Conservation (phyloP, 2,113 vertebrate species). For the Bos javanicus region DNA sequence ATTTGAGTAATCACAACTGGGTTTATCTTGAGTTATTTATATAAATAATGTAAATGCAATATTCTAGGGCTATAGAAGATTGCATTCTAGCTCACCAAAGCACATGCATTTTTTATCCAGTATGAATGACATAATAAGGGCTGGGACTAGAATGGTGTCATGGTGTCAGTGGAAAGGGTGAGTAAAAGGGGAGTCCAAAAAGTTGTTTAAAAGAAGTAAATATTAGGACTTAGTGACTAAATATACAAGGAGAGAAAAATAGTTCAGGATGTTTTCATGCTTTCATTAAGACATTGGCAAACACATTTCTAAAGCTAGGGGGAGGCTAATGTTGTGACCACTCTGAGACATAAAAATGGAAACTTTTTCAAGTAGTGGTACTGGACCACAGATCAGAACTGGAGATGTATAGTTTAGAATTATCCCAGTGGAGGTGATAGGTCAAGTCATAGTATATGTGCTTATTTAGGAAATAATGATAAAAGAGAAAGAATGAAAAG, state of each 20-base stretch:
- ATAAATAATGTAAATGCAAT: background rate
- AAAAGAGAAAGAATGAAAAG: background rate
- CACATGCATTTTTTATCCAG: background rate
- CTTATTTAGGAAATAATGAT: background rate
- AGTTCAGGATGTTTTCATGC: background rate
- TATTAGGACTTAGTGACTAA: background rate
- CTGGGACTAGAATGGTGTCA: background rate
- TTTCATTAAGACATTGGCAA: background rate
- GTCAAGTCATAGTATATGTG: background rate
- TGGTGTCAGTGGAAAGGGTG: background rate
- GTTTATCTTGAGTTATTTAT: background rate
- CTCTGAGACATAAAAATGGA: background rate
- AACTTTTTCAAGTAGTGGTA: background rate
- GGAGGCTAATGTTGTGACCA: background rate
- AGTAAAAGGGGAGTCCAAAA: background rate
- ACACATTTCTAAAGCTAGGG: background rate
- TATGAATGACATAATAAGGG: background rate
- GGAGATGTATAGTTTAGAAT: background rate
- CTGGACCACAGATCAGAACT: background rate
- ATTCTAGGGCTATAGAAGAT: background rate
- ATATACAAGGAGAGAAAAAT: background rate
- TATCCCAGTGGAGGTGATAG: background rate
- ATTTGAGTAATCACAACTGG: background rate
- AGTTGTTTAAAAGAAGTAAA: background rate
- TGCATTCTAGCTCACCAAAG: background rate